Conservation (phyloP, 2,888 invertebrate genomes). For the Rhamnusium bicolor region DNA sequence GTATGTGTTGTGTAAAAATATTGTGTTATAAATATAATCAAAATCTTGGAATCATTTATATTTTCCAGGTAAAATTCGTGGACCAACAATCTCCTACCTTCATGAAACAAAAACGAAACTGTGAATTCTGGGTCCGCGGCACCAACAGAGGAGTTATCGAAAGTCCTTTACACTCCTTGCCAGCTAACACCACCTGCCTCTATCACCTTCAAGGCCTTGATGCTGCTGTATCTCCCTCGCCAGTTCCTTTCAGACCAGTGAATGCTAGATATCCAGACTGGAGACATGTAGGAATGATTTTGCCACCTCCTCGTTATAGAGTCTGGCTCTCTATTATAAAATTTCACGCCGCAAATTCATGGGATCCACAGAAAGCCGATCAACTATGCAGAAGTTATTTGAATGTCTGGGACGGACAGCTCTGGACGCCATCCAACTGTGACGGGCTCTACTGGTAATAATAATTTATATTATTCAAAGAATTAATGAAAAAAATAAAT, state of each 20-base stretch:
- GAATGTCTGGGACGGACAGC: constrained; percentile 90
- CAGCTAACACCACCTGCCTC: constrained; percentile 90
- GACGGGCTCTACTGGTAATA: constrained; percentile 87
- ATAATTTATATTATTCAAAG: constrained; percentile 61
- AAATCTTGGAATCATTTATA: neutral
- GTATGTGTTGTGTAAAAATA: too few relatives aligned
- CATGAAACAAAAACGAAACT: constrained; percentile 87
- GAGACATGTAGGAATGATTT: constrained; percentile 73
- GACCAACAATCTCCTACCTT: constrained; percentile 88
- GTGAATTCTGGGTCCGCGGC: constrained; percentile 90
- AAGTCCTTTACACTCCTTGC: constrained; percentile 88
- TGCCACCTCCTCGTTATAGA: constrained; percentile 79
- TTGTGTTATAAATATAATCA: too few relatives aligned
- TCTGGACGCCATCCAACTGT: constrained; percentile 83
- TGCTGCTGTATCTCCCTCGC: constrained; percentile 71
- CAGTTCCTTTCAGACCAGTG: constrained; percentile 75
- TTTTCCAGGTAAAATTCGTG: constrained; percentile 83
- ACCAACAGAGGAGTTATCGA: constrained; percentile 86
- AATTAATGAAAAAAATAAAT: too few relatives aligned
- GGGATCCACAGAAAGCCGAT: constrained; percentile 78
- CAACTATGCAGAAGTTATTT: constrained; percentile 88
- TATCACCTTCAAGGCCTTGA: constrained; percentile 85
- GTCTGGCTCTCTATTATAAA: constrained; percentile 91
- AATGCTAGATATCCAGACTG: constrained; percentile 73
- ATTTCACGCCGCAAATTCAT: constrained; percentile 80